Conservation (phyloP, 2,797 vertebrate genomes). For the Pogoniulus pusillus region DNA sequence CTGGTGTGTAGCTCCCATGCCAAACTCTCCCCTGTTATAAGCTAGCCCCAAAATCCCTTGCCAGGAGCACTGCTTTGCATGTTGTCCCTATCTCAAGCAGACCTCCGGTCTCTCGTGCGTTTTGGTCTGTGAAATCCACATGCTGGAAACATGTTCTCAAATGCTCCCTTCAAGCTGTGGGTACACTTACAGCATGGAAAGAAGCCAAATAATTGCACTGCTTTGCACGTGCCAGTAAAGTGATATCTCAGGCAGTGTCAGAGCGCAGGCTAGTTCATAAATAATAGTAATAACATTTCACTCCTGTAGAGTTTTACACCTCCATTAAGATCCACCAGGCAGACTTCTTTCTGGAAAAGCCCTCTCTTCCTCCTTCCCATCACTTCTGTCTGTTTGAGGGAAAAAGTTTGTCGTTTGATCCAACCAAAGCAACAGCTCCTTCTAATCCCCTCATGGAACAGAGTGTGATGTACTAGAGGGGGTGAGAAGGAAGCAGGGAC, state of each 20-base stretch:
- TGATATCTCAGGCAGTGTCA: background rate
- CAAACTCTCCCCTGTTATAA: background rate
- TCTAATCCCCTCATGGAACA: fast-evolving
- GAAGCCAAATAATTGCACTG: background rate
- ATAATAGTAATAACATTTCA: constrained; percentile 20
- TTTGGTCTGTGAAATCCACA: background rate
- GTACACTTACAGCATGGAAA: background rate
- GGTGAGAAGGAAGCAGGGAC: background rate
- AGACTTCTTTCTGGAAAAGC: background rate
- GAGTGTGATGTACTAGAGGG: fast-evolving
- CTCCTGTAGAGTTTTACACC: background rate
- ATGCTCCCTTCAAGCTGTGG: background rate
- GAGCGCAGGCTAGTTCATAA: background rate
- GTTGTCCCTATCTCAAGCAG: background rate
- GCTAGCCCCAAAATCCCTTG: background rate
- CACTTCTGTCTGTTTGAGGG: background rate
- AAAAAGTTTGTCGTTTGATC: background rate
- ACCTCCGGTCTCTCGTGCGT: background rate
- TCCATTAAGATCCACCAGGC: background rate
- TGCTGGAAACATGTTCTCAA: background rate
- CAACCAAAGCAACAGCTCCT: background rate
- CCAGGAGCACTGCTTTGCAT: background rate
- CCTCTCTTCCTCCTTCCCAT: background rate
- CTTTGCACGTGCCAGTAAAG: background rate
- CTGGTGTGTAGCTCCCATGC: background rate